Evolutionary conservation across 1,140 invertebrate genomes (phyloP), one percentile per base, ranked within the genome.

Genomic region (Batillaria attramentaria): DNA sequence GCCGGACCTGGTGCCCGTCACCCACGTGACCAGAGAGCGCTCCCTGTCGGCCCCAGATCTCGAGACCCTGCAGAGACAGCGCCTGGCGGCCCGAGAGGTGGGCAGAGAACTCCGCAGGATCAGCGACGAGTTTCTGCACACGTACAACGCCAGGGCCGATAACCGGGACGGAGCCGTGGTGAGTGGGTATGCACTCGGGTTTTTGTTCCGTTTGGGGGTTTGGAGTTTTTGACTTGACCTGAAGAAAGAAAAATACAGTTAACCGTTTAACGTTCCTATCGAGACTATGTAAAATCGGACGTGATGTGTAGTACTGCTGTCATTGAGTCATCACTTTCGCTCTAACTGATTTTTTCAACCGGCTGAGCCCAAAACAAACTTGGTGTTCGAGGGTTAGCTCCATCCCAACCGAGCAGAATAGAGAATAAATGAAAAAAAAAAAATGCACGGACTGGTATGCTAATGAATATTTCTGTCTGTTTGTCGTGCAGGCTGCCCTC

Each of bases 11-110:
- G 77, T 85, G 37, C 81, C 80, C 43, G 62, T 76, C 39, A 54
- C 39, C 16, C 72, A 62, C 8, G 68, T 70, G 24, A 50, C 39
- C 24, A 20, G 84, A 41, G 84, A 85, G 72, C 65, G 84, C 28
- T 83, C 81, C 1, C 69, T 85, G n/a, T 85, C 84, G n/a, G 79
- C 83, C 13, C 84, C 84, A 8, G 82, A 83, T 39, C 80, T 85
- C 18, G 81, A 81, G 24, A 54, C 77, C 13, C 70, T 80, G 20
- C 78, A 78, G n/a, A 76, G 79, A 5, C 81, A 81, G n/a, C 81
- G 79, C 39, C 16, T 65, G 43, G 37, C 57, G 24, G 73, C 54
- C 35, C 73, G 57, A 8, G 72, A 79, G 46, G 72, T 79, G 78
- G 78, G 78, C 8, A 57, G 78, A 18, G 78, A 79, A 42, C 60